Conservation (phyloP, 30 jellyfish, hydroid and myxozoan genomes). For the Aurelia aurita region DNA sequence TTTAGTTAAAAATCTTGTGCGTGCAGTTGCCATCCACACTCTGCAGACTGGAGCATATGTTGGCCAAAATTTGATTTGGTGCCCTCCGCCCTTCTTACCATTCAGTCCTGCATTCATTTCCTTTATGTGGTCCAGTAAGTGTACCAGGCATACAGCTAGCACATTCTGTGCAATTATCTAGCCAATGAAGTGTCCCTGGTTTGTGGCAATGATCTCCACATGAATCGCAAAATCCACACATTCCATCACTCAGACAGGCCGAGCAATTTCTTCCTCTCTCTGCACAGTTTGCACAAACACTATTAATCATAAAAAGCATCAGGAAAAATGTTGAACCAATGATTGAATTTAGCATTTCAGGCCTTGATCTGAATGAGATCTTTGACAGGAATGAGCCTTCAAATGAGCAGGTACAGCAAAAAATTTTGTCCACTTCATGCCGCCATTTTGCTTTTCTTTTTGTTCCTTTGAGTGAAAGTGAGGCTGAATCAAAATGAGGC, state of each 20-base stretch:
- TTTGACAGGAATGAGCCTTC: too few species aligned
- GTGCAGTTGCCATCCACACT: too few species aligned
- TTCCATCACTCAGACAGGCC: slow-evolving; percentile 89
- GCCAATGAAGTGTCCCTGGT: slow-evolving; percentile 77
- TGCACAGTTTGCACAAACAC: slow-evolving; percentile 26
- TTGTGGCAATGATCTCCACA: slow-evolving; percentile 93
- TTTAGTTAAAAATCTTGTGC: too few species aligned
- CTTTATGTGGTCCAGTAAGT: slow-evolving; percentile 86
- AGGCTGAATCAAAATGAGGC: too few species aligned
- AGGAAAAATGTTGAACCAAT: not conserved
- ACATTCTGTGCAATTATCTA: slow-evolving; percentile 91
- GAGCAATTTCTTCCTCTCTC: slow-evolving; percentile 88
- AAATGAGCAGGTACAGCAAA: too few species aligned
- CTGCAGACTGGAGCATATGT: too few species aligned
- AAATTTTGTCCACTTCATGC: too few species aligned
- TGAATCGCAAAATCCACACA: slow-evolving; percentile 93
- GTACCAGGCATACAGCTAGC: slow-evolving; percentile 97
- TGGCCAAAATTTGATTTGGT: too few species aligned
- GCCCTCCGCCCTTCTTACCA: slow-evolving; percentile 41
- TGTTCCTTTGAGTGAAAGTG: too few species aligned
- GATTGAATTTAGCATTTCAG: too few species aligned
- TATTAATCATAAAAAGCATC: not conserved
- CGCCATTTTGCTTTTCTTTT: too few species aligned
- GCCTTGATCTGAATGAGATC: too few species aligned
- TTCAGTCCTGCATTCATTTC: slow-evolving; percentile 80